phyloP scores from a whole-genome alignment of 2,888 invertebrate genomes.

The Metacarcinus magister region DNA sequence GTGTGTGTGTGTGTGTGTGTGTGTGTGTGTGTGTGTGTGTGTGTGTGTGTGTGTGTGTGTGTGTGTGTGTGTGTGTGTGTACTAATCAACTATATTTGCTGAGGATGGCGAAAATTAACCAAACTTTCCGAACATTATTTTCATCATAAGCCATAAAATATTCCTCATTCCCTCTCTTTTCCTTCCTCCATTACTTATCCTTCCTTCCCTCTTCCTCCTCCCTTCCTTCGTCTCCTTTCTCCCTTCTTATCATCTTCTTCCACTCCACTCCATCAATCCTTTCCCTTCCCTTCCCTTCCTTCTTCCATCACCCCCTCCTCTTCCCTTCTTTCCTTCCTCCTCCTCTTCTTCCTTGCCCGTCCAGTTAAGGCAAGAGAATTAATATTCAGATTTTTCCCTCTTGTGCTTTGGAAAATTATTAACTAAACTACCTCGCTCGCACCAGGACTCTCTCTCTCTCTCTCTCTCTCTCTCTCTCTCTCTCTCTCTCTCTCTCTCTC shows the following conservation, averaged over 20 bases:
- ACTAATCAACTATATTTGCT: not conserved
- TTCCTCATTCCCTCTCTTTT: not conserved
- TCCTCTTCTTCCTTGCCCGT: not conserved
- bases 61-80: conserved; percentile 5
- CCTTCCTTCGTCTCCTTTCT: not conserved
- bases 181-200: not conserved
- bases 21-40: conserved; percentile 39
- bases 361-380: not conserved
- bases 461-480: conserved; percentile 48
- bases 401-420: conserved; percentile 1
- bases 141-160: not conserved
- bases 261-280: not conserved
- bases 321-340: not conserved
- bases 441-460: not conserved
- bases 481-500: conserved; percentile 36
- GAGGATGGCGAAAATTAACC: not conserved
- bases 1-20: conserved; percentile 39
- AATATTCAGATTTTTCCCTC: conserved; percentile 13
- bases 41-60: not conserved
- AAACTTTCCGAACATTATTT: not conserved
- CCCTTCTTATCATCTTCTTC: not conserved
- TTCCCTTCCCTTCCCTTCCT: no score
- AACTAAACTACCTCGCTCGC: not conserved
- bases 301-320: not conserved
- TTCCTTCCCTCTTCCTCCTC: not conserved